Evolutionary conservation across 2,797 vertebrate genomes (phyloP), one percentile per base, ranked within the genome.

Genomic region (Dryobates pubescens): DNA sequence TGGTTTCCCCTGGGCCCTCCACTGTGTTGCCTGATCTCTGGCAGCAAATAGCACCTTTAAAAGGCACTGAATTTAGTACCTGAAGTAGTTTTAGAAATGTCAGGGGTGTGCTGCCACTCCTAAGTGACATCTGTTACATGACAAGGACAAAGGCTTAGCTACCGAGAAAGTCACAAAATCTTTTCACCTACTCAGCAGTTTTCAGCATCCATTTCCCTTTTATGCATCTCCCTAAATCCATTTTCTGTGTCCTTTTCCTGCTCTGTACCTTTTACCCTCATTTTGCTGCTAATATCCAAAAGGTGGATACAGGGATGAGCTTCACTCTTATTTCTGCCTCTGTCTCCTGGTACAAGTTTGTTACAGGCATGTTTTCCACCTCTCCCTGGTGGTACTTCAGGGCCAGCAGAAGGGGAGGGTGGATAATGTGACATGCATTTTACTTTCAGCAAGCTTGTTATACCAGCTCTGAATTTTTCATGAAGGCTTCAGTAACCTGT

Each of bases 381-480:
- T 91, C 92, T 70, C 49, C 13, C 86, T 1, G 2, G 61, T 78
- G 94, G 88, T 32, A 63, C 94, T 83, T 95, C 69, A 75, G 83
- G 7, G 36, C 83, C 96, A 90, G 91, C 86, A 93, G 89, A 97
- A 96, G 97, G 95, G 96, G 97, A 92, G 96, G 94, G 89, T 96
- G 97, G 98, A 98, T 98, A 98, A 97, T 97, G 97, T 98, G 98
- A 98, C 97, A 97, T 13, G 62, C 96, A 95, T 98, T 97, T 97
- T 95, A 97, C 98, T 98, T 98, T 97, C 97, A 96, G 97, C 96
- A 96, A 98, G 98, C 98, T 98, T 98, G 98, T 98, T 98, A 98
- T 98, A 98, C 98, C 98, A 97, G 98, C 97, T 97, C 98, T 98
- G 98, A 99, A 99, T 99, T 98, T 99, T 99, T 99, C 98, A 99